These are phyloP conservation scores for Sebastes nivosus DNA, from an alignment of 2,797 vertebrate genomes.

Conservation along the genomic window DNA sequence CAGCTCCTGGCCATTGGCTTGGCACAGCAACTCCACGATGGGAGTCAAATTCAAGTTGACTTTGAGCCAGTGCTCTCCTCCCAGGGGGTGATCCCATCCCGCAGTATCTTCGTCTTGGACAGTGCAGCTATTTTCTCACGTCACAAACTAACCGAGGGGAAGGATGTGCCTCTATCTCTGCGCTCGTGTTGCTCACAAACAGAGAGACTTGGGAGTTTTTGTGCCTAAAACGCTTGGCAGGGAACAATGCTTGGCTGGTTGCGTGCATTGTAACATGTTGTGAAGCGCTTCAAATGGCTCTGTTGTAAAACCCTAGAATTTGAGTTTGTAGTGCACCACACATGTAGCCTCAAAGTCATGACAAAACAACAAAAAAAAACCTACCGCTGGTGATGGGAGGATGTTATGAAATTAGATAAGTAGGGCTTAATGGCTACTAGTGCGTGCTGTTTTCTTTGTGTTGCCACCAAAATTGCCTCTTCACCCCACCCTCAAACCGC, in stretches of 20 bases:
- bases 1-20: constrained; percentile 61
- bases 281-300: constrained; percentile 30
- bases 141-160: constrained; percentile 31
- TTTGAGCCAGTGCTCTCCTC: constrained; percentile 42
- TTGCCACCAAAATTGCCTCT: constrained; percentile 34
- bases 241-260: constrained; percentile 42
- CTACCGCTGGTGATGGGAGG: constrained; percentile 1
- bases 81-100: constrained; percentile 45
- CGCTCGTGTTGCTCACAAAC: constrained; percentile 36
- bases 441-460: constrained; percentile 26
- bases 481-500: constrained; percentile 39
- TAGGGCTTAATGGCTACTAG: constrained; percentile 23
- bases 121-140: constrained; percentile 34
- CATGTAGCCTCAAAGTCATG: constrained; percentile 10
- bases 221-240: constrained; percentile 19
- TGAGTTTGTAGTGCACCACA: constrained; percentile 22
- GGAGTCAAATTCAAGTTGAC: constrained; percentile 63
- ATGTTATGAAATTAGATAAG: constrained; percentile 35
- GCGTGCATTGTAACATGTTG: constrained; percentile 17
- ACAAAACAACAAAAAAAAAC: constrained; percentile 11
- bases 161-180: constrained; percentile 30
- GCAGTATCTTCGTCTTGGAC: constrained; percentile 51
- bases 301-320: constrained; percentile 33
- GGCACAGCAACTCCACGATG: constrained; percentile 36
- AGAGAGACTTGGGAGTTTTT: constrained; percentile 19